These are phyloP conservation scores for Crossocerus cetratus DNA, from an alignment of 2,888 invertebrate genomes.

Conservation along the genomic window DNA sequence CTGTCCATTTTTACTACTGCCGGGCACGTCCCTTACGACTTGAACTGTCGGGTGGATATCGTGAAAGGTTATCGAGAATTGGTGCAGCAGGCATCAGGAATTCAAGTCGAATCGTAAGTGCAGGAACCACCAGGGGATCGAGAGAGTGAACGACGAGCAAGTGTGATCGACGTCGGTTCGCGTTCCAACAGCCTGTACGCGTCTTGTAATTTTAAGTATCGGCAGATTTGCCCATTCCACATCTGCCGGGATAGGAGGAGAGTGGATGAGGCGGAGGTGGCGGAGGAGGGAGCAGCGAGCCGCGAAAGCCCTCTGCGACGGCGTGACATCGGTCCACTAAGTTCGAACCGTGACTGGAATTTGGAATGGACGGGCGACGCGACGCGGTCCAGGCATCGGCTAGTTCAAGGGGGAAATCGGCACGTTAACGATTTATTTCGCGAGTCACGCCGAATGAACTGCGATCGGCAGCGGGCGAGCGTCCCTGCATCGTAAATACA, in stretches of 20 bases:
- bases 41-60: background rate
- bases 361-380: slow-evolving; percentile 39
- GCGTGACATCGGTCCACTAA: slow-evolving; percentile 48
- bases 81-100: slow-evolving; percentile 8
- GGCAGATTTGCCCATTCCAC: slow-evolving; percentile 25
- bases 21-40: too few species aligned
- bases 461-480: slow-evolving; percentile 18
- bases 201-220: slow-evolving; percentile 59
- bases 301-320: slow-evolving; percentile 52
- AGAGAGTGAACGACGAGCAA: slow-evolving; percentile 20
- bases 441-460: slow-evolving; percentile 42
- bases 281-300: slow-evolving; percentile 10
- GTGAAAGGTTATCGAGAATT: slow-evolving; percentile 2
- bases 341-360: slow-evolving; percentile 53
- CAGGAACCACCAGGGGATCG: slow-evolving; percentile 6
- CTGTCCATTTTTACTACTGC: too few species aligned
- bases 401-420: slow-evolving; percentile 53
- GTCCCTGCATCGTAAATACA: slow-evolving; percentile 56
- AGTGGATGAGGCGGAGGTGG: background rate
- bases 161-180: slow-evolving; percentile 31
- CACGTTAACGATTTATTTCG: slow-evolving; percentile 64
- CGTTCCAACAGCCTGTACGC: slow-evolving; percentile 48
- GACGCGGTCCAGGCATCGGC: slow-evolving; percentile 8
- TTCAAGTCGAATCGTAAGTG: slow-evolving; percentile 6
- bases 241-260: slow-evolving; percentile 21